These are phyloP conservation scores for Eucriotettix oculatus DNA, from an alignment of 2,888 invertebrate species.

Conservation along the genomic window DNA sequence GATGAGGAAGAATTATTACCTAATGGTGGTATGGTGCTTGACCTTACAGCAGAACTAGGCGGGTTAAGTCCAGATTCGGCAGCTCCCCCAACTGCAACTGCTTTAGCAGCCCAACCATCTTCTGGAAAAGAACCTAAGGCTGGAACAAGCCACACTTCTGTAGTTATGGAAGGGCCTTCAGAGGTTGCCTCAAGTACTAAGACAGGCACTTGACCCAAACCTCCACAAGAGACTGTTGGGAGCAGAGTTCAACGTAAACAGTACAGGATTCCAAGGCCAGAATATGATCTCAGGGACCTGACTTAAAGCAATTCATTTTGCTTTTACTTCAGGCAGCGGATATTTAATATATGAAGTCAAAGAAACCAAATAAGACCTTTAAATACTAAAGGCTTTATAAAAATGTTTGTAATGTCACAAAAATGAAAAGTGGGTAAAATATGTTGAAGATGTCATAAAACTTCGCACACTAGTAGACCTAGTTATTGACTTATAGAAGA, in stretches of 20 bases:
- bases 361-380: too few species aligned
- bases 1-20: constrained; percentile 8
- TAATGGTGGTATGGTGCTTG: constrained; percentile 17
- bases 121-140: neutral
- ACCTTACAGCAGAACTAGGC: constrained; percentile 19
- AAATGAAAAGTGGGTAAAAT: too few species aligned
- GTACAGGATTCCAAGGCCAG: neutral
- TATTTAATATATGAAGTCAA: too few species aligned
- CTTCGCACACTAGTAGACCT: too few species aligned
- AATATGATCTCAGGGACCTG: neutral
- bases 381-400: too few species aligned
- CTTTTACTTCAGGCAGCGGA: too few species aligned
- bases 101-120: neutral
- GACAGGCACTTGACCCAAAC: neutral
- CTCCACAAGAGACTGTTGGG: neutral
- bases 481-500: too few species aligned
- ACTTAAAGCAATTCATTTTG: neutral
- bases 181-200: neutral
- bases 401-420: too few species aligned
- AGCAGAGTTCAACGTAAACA: neutral
- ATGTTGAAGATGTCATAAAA: too few species aligned
- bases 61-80: neutral
- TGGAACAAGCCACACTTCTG: neutral
- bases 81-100: neutral
- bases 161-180: neutral